These are phyloP conservation scores for Acronicta aceris DNA, from an alignment of 2,888 invertebrate species.

Conservation along the genomic window DNA sequence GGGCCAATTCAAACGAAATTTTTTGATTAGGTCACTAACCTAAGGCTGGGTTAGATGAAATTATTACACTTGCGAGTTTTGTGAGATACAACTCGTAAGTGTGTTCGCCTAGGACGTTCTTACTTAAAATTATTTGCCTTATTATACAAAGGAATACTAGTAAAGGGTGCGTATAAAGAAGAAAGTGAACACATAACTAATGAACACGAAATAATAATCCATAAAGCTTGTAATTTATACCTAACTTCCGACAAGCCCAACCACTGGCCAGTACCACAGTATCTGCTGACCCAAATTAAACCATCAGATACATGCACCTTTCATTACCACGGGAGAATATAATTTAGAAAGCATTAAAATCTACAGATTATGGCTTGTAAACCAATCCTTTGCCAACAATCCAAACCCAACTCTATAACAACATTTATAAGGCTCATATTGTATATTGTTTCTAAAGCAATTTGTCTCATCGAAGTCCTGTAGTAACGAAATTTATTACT, in stretches of 20 bases:
- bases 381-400: conserved; percentile 27
- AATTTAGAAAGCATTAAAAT: conserved; percentile 69
- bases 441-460: conserved; percentile 32
- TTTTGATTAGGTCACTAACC: conserved; percentile 5
- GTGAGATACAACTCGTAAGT: too few species aligned
- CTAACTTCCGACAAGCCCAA: conserved; percentile 29
- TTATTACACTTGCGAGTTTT: too few species aligned
- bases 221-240: conserved; percentile 30
- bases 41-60: not conserved
- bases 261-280: conserved; percentile 32
- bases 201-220: conserved; percentile 24
- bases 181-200: conserved; percentile 19
- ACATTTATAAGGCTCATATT: conserved; percentile 46
- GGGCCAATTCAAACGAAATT: not conserved
- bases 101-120: not conserved
- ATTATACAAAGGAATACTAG: too few species aligned
- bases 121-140: too few species aligned
- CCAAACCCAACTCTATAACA: conserved; percentile 34
- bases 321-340: conserved; percentile 65
- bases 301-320: conserved; percentile 66
- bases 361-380: conserved; percentile 61
- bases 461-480: conserved; percentile 63
- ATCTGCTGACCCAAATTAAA: conserved; percentile 61
- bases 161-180: conserved; percentile 4
- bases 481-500: conserved; percentile 73